These are phyloP conservation scores for Falcunculus frontatus DNA, from an alignment of 2,113 vertebrate species.

Conservation along the genomic window DNA sequence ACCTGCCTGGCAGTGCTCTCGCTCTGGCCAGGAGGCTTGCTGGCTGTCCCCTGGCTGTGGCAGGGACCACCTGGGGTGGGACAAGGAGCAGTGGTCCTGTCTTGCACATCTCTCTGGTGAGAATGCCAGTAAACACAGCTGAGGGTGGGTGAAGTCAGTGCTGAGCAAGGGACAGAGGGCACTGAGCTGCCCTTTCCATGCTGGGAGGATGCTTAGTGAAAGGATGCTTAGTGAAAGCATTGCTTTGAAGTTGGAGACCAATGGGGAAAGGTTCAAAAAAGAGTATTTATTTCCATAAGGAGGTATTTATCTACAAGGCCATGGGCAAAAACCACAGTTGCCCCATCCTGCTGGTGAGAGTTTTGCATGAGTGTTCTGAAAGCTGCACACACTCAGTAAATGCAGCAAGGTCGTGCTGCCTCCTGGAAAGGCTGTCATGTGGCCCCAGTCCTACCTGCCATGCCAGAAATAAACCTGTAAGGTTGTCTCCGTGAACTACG, in stretches of 20 bases:
- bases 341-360: background rate
- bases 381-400: background rate
- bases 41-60: background rate
- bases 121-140: accelerated
- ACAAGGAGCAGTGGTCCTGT: background rate
- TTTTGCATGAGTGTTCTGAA: background rate
- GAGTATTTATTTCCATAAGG: background rate
- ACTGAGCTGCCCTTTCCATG: background rate
- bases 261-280: background rate
- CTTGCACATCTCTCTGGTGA: background rate
- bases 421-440: background rate
- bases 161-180: background rate
- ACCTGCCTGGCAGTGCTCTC: background rate
- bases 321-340: background rate
- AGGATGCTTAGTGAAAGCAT: background rate
- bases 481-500: accelerated
- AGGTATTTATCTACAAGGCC: background rate
- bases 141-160: background rate
- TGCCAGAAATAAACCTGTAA: background rate
- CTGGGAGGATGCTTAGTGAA: background rate
- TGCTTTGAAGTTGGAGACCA: accelerated
- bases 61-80: background rate
- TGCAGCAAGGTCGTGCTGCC: background rate
- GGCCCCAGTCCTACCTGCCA: background rate
- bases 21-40: background rate